A percentile compares a stretch with the other conserved stretches of the same genome.
Evolutionary conservation across 2,113 vertebrate genomes (phyloP).

Genomic region (Sinocyclocheilus grahami): DNA sequence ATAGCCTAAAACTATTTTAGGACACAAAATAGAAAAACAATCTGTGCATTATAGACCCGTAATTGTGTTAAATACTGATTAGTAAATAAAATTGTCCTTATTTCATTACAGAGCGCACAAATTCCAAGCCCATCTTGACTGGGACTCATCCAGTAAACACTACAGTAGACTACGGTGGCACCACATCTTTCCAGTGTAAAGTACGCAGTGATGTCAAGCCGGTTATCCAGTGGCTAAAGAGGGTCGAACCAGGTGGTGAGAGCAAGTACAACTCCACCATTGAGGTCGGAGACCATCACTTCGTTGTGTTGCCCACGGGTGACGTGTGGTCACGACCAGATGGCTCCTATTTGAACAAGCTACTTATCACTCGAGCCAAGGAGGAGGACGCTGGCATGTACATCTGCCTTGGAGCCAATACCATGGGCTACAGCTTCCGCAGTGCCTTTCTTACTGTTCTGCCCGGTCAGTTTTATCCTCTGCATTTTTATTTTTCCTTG

Average conservation of each 20-base stretch:
- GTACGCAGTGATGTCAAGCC: slow-evolving; percentile 97
- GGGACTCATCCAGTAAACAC: slow-evolving; percentile 97
- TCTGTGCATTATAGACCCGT: neutral
- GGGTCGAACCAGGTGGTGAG: slow-evolving; percentile 89
- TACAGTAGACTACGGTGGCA: slow-evolving; percentile 93
- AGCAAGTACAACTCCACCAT: slow-evolving; percentile 97
- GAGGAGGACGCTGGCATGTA: slow-evolving; percentile 97
- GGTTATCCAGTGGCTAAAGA: slow-evolving; percentile 97
- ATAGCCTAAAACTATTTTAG: neutral
- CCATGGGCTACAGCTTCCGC: slow-evolving; percentile 97
- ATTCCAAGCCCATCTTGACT: slow-evolving; percentile 94
- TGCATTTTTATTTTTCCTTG: neutral
- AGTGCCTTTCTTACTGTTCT: slow-evolving; percentile 93
- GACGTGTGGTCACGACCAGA: slow-evolving; percentile 97
- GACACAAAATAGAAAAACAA: neutral
- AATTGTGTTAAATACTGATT: slow-evolving; percentile 33
- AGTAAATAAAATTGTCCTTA: slow-evolving; percentile 53
- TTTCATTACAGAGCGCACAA: slow-evolving; percentile 84
- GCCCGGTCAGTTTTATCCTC: slow-evolving; percentile 79
- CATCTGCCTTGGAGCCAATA: slow-evolving; percentile 96
- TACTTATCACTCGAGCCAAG: slow-evolving; percentile 92
- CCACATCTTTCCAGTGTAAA: slow-evolving; percentile 96
- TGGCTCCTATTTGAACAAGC: slow-evolving; percentile 96
- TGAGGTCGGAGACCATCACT: slow-evolving; percentile 91
- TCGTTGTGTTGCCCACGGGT: slow-evolving; percentile 91